Conservation (phyloP, 2,113 vertebrate species). For the Dendrocopos noguchii region DNA sequence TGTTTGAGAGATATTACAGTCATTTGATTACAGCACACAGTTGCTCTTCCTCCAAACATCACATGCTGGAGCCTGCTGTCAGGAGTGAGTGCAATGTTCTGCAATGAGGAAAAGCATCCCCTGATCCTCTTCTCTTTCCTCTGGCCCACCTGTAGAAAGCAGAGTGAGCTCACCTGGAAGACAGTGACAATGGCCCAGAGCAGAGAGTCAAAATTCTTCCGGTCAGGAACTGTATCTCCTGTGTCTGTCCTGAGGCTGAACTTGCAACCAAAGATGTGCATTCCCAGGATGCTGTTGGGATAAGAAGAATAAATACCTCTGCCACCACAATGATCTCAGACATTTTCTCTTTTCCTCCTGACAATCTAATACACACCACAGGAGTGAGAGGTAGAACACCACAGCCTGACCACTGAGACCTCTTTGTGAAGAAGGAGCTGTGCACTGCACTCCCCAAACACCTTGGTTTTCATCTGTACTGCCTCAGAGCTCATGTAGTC, state of each 20-base stretch:
- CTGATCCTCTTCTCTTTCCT: neutral
- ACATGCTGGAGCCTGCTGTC: neutral
- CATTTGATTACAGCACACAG: accelerated
- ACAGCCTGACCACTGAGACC: neutral
- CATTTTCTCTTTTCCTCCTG: neutral
- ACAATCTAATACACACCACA: neutral
- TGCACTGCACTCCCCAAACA: neutral
- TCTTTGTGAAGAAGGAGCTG: neutral
- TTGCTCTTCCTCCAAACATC: neutral
- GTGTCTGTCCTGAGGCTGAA: conserved; percentile 95
- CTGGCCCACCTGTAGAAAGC: accelerated
- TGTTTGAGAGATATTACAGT: neutral
- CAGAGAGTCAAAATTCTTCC: conserved; percentile 97
- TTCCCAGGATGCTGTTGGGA: conserved; percentile 90
- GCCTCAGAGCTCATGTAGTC: neutral
- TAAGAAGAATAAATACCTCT: neutral
- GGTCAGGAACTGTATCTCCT: conserved; percentile 93
- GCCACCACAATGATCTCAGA: neutral
- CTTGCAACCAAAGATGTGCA: conserved; percentile 99
- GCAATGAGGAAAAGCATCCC: neutral
- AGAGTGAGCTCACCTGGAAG: conserved; percentile 85
- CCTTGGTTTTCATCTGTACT: neutral
- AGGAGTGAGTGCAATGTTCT: neutral
- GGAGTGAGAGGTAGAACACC: neutral
- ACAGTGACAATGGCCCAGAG: conserved; percentile 98